Base-by-base conservation (phyloP, 1,140 invertebrate species). In the Diachasma alloeum region DNA sequence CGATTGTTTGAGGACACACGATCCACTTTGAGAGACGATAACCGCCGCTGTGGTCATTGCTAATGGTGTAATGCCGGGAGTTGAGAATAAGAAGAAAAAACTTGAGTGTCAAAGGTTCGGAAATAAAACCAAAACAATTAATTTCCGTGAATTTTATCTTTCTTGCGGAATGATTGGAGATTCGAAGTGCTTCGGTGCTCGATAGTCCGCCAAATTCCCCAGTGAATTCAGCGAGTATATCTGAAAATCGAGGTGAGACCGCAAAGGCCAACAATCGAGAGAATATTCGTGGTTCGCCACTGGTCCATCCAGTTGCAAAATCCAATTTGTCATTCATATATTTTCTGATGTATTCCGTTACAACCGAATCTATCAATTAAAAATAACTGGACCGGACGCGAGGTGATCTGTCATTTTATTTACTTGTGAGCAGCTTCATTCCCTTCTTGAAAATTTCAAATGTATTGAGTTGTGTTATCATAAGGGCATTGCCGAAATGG, bases 1-100 rank as follows among this genome's bases (percentile, higher is more conserved):
- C 77, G 78, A 86, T 83, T 87, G 86, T 87, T 87, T 87, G 86
- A 87, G 83, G 86, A 87, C 83, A 87, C 80, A 80, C 81, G 85
- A 87, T 87, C 84, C 78, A 75, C 75, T 81, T 83, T 83, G 74
- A 76, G 68, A 56, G 68, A 37, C 19, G 39, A 66, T 82, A 81
- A 83, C 80, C 75, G 81, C 80, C 75, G 81, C 82, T 76, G 79
- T 82, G 82, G 85, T 84, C 84, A 84, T 84, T 80, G 82, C 82
- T 87, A 87, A 87, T 87, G 84, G 84, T 77, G 77, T 26, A 46
- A 75, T 81, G 80, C 66, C 36, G n/a, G 53, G 56, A 67, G 42
- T 67, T n/a, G 44, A 74, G 17, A 74, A 53, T 67, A 37, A 0
- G n/a, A 36, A 46, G 26, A 74, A 74, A 74, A 63, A 69, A 39